Base-by-base conservation (phyloP, 2,113 vertebrate species). In the Hiodon tergisus region DNA sequence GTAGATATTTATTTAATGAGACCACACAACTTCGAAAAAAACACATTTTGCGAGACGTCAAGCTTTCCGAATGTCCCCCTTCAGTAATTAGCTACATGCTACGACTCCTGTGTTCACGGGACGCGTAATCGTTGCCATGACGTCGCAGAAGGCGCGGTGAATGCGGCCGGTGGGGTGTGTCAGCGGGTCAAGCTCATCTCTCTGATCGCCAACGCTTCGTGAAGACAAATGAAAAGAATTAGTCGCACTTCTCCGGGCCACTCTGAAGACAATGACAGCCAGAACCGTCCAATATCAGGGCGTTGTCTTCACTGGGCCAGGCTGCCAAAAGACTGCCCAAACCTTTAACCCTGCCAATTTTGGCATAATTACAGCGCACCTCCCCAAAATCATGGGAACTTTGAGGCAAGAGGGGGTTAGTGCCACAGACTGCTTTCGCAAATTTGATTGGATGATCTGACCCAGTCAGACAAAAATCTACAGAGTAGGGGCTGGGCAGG, bases 81-180 rank as follows among this genome's bases (percentile, higher is more conserved):
- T 78, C 79, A 83, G 69, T 83, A 13, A 47, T 77, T 81, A 85
- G 70, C 72, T 71, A 79, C 77, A 55, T 9, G 16, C 57, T 55
- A 57, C 3, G 31, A 65, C 62, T 46, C 16, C 6, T 2, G 5
- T 47, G 57, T 10, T 58, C 73, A 81, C 76, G 78, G 75, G 77
- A 72, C 73, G 81, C 80, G 81, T 77, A 80, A 66, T 66, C 46
- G 31, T 31, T 31, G 31, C 31, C 31, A 66, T 66, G 63, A 11
- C 31, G 3, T 60, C 4, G 16, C 50, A 59, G 58, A 59, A 14
- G 7, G 58, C 6, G 5, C 7, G 3, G 7, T 63, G 61, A 63
- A 16, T 63, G 3, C 14, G 13, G n/a, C 7, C 69, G 4, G 8
- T 50, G 1, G 11, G n/a, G 13, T 69, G 6, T 63, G 66, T 52